Conservation (phyloP, 2,797 vertebrate species). For the Acrocephalus scirpaceus region DNA sequence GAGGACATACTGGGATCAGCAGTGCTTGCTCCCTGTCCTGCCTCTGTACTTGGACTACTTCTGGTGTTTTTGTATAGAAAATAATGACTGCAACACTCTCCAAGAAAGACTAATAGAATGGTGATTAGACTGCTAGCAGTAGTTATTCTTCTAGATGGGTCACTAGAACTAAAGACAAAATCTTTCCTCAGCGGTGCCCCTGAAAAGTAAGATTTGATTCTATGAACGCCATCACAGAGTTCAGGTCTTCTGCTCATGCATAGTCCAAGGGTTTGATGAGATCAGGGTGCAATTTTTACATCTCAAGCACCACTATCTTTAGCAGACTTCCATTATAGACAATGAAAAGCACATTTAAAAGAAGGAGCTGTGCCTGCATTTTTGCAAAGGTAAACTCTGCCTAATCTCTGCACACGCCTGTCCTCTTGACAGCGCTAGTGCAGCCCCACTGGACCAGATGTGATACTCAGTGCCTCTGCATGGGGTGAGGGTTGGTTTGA, state of each 20-base stretch:
- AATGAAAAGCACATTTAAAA: not conserved
- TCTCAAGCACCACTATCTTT: not conserved
- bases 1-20: fast-evolving
- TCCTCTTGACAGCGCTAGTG: fast-evolving
- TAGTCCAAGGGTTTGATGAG: not conserved
- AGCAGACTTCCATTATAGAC: not conserved
- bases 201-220: not conserved
- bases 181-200: not conserved
- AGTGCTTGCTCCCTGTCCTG: fast-evolving
- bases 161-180: not conserved
- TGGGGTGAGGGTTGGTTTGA: not conserved
- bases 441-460: not conserved
- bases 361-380: not conserved
- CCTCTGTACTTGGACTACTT: not conserved
- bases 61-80: not conserved
- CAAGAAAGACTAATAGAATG: not conserved
- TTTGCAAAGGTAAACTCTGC: not conserved
- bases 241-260: not conserved
- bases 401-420: fast-evolving
- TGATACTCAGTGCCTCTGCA: not conserved
- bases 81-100: not conserved
- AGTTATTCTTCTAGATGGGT: not conserved
- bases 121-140: not conserved
- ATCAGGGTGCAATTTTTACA: not conserved
- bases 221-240: not conserved